Evolutionary conservation across 2,113 vertebrate species (phyloP), one percentile per base, ranked within the genome.

Genomic region (Miniopterus natalensis): DNA sequence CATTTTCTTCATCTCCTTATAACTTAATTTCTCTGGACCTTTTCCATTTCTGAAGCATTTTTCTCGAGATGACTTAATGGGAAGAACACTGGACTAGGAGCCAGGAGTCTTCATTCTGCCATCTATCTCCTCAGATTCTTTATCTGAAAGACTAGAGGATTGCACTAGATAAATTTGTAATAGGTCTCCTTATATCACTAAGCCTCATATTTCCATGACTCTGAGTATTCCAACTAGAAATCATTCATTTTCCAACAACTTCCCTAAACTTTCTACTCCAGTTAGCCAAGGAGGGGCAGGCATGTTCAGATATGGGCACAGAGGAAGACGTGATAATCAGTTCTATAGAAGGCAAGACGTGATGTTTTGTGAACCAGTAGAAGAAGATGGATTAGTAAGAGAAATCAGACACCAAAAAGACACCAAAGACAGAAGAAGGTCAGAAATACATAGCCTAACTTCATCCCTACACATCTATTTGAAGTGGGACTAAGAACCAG

Each of bases 1-100:
- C 8, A 7, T 78, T 78, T 68, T 75, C 84, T 73, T 90, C 8
- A 45, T 14, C 25, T 74, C 83, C 80, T 88, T 90, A 63, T n/a
- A 68, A 77, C 3, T 31, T 31, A 55, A 66, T 78, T 89, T 91
- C 93, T 91, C 65, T 70, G 40, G 13, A 77, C 13, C 25, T 13
- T 42, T 93, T 73, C 25, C 40, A 66, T 80, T 75, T 92, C 36
- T n/a, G 73, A 95, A 95, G 31, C 7, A 40, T 45, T 77, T 92
- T 81, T 79, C 77, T 88, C 42, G 80, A 85, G 70, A 31, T 47
- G 68, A 92, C 66, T 63, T 31, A 81, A 59, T 51, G n/a, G 51
- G 8, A 86, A 95, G 51, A 93, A 86, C 53, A 93, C 27, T 18
- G 45, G 59, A 59, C 85, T 61, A 73, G 23, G 21, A 78, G 89